These are phyloP conservation scores for Tiliacea aurago DNA, from an alignment of 2,888 invertebrate species.

Conservation along the genomic window DNA sequence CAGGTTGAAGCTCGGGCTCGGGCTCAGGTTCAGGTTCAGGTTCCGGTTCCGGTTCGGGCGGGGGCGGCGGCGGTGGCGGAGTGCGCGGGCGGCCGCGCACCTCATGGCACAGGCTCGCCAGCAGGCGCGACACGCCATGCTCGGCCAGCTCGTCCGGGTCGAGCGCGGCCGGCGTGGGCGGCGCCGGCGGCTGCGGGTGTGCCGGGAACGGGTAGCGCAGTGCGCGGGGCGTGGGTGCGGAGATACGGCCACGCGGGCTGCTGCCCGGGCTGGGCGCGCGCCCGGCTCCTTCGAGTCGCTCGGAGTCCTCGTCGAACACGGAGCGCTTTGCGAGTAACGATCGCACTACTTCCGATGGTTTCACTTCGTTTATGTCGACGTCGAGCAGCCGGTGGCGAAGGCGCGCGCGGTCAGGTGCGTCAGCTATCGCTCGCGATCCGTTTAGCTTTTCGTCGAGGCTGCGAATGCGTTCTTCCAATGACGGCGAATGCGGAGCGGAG, in stretches of 20 bases:
- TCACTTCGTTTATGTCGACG: constrained; percentile 94
- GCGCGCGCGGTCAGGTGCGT: constrained; percentile 90
- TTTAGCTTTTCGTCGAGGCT: constrained; percentile 98
- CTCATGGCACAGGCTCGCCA: constrained; percentile 67
- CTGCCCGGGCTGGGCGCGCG: constrained; percentile 93
- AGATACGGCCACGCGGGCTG: constrained; percentile 85
- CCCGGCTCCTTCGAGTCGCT: constrained; percentile 96
- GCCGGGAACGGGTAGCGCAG: constrained; percentile 95
- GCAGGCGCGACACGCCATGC: constrained; percentile 30
- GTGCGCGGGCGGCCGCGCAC: constrained; percentile 62
- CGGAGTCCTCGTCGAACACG: constrained; percentile 98
- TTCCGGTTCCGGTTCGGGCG: constrained; percentile 70
- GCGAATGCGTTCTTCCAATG: constrained; percentile 97
- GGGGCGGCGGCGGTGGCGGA: constrained; percentile 72
- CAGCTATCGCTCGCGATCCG: constrained; percentile 90
- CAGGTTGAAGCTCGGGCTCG: constrained; percentile 50
- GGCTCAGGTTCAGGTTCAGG: constrained; percentile 67
- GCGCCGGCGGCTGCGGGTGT: constrained; percentile 91
- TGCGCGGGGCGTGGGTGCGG: constrained; percentile 84
- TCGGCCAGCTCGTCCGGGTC: constrained; percentile 36
- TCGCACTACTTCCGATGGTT: constrained; percentile 98
- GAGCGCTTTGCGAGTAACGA: constrained; percentile 97
- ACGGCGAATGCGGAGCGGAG: constrained; percentile 93
- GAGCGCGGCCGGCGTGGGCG: constrained; percentile 66
- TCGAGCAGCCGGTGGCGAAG: constrained; percentile 94